Percentiles rank a stretch among this genome's conserved stretches.
phyloP scores from a whole-genome alignment of 1,140 invertebrate species.

The Mamestra configurata region DNA sequence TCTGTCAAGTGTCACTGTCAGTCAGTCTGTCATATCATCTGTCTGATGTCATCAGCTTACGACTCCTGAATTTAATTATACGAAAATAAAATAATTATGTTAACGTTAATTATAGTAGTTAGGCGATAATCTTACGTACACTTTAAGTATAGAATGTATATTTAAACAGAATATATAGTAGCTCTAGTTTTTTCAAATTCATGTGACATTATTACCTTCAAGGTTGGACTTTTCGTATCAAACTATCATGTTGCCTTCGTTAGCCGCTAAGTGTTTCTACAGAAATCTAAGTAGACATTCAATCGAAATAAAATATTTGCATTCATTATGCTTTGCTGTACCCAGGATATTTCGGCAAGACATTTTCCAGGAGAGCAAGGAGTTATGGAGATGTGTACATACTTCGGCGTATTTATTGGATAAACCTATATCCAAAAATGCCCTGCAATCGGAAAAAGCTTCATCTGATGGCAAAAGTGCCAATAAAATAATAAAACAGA shows the following conservation, averaged over 20 bases:
- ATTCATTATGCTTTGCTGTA: conserved; percentile 60
- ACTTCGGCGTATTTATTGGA: conserved; percentile 69
- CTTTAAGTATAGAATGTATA: conserved; percentile 37
- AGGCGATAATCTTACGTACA: not conserved
- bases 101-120: conserved; percentile 26
- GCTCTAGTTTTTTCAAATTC: conserved; percentile 11
- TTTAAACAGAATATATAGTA: conserved; percentile 32
- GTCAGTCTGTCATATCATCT: not conserved
- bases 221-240: conserved; percentile 45
- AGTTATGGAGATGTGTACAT: conserved; percentile 64
- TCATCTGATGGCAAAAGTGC: conserved; percentile 43
- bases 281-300: conserved; percentile 74
- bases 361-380: conserved; percentile 36
- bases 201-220: conserved; percentile 40
- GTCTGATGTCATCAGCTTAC: conserved; percentile 26
- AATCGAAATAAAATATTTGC: conserved; percentile 65
- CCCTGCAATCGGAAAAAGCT: conserved; percentile 52
- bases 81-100: conserved; percentile 32
- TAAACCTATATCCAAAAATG: conserved; percentile 69
- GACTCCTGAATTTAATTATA: conserved; percentile 7
- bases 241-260: conserved; percentile 75
- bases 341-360: conserved; percentile 57
- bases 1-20: no score
- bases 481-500: conserved; percentile 66
- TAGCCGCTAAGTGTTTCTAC: conserved; percentile 73